Evolutionary conservation across 2,888 invertebrate species (phyloP), one percentile per base, ranked within the genome.

Genomic region (Apocheima hispidaria): DNA sequence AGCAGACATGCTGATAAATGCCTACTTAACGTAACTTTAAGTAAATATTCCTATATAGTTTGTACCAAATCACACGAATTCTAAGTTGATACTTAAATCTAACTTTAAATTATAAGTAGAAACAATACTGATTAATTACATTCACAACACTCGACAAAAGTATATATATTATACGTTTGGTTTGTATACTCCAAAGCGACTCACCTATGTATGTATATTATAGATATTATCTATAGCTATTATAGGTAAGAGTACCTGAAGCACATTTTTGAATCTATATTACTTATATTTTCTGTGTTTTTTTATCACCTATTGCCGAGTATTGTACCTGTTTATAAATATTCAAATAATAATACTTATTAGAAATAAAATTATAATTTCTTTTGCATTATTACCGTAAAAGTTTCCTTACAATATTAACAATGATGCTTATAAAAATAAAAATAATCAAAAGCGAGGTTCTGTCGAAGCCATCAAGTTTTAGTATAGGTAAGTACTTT

Each of bases 51-150:
- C 40, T 51, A 51, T 40, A 74, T 66, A 73, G 60, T 78, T 82
- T 82, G 81, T 81, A 83, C 81, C 79, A 72, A 81, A 78, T 73
- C 73, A 71, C 66, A 75, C 72, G 70, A 71, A 52, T 35, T 52
- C 46, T 60, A 64, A 71, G 69, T 59, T 67, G 60, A 70, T 65
- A 68, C 69, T 69, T 78, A 73, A 63, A 65, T 57, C 60, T 69
- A 76, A 70, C 60, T 64, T 73, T 63, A 56, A 68, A 68, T 71
- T 74, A 74, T 78, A 80, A 80, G 77, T 77, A 78, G 56, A 75
- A 78, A 76, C 74, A 83, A 83, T 83, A 83, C 82, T 83, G 83
- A 77, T 81, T 60, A 70, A 72, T 70, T 73, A 72, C 65, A 66
- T 56, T 56, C 10, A 38, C 50, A 44, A 16, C 14, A 50, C 60